Evolutionary conservation across 2,113 vertebrate species (phyloP).

Genomic region (Sorex fumeus): DNA sequence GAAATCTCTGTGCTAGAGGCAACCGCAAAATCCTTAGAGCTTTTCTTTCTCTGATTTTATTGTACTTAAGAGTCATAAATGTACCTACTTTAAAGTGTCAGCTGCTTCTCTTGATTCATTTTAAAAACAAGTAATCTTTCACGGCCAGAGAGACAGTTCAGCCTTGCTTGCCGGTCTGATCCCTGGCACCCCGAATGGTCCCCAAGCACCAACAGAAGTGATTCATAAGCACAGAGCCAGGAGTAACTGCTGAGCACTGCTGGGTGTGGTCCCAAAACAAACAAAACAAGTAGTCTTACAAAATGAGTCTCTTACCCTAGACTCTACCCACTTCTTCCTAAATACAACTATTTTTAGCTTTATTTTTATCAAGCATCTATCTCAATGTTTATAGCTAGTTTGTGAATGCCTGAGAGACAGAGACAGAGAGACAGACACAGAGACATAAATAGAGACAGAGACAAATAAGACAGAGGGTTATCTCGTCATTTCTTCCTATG

Average conservation of each 20-base stretch:
- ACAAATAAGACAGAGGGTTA: too few species aligned
- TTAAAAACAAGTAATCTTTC: neutral
- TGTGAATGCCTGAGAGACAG: too few species aligned
- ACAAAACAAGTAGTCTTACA: neutral
- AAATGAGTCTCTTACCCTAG: neutral
- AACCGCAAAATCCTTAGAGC: neutral
- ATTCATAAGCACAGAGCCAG: too few species aligned
- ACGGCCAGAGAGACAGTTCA: too few species aligned
- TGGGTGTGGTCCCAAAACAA: too few species aligned
- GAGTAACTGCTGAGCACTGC: too few species aligned
- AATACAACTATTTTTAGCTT: neutral
- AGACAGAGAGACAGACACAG: too few species aligned
- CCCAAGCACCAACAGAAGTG: too few species aligned
- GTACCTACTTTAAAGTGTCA: neutral
- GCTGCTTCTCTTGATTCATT: neutral
- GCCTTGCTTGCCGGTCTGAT: too few species aligned
- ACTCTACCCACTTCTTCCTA: slow-evolving; percentile 3
- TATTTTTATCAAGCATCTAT: neutral
- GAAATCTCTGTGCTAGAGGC: neutral
- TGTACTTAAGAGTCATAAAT: neutral
- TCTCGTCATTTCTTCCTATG: neutral
- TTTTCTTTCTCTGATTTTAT: neutral
- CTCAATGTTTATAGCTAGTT: neutral
- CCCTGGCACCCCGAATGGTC: too few species aligned
- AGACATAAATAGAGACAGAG: too few species aligned